Base-by-base conservation (phyloP, 2,113 vertebrate genomes). In the Otus sunia region DNA sequence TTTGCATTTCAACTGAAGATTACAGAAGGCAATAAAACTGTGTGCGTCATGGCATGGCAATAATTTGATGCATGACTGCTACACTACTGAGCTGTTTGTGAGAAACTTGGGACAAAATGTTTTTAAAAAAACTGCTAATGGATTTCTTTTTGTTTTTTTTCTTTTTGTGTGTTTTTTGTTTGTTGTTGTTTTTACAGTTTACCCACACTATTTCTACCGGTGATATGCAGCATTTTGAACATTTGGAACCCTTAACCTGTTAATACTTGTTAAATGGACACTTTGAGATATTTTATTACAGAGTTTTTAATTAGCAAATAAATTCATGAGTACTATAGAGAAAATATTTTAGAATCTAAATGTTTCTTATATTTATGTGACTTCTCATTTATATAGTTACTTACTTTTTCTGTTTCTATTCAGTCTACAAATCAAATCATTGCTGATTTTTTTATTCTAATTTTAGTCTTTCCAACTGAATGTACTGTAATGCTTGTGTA, bases 151-250 rank as follows among this genome's bases (percentile, higher is more conserved):
- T 30, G 23, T 53, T 58, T 56, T 58, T 56, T 47, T 41, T 32
- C 13, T 75, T 75, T 84, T 23, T 58, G 18, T 89, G n/a, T 81
- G 22, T 77, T 55, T 76, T 56, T 43, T 60, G 39, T 50, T 16
- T 37, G 60, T 84, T 73, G 60, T 83, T 72, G 29, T 90, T 94
- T 73, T 97, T 97, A 23, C 98, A 99, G 99, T 99, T 97, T 99
- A 99, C 98, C 99, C 99, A 90, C 99, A 99, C 98, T 99, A 99
- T 99, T 99, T 99, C 98, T 99, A 99, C 99, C 98, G 99, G 98
- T 99, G 99, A 98, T 95, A 95, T 86, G 98, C 98, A 92, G 95
- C 96, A 72, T 92, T 96, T 85, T 71, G 96, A 96, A 96, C 74
- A 90, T 97, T 64, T 96, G 98, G 97, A 98, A 91, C 94, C 97